Evolutionary conservation across 2,888 invertebrate species (phyloP), one percentile per base, ranked within the genome.

Genomic region (Nomada hirtipes): DNA sequence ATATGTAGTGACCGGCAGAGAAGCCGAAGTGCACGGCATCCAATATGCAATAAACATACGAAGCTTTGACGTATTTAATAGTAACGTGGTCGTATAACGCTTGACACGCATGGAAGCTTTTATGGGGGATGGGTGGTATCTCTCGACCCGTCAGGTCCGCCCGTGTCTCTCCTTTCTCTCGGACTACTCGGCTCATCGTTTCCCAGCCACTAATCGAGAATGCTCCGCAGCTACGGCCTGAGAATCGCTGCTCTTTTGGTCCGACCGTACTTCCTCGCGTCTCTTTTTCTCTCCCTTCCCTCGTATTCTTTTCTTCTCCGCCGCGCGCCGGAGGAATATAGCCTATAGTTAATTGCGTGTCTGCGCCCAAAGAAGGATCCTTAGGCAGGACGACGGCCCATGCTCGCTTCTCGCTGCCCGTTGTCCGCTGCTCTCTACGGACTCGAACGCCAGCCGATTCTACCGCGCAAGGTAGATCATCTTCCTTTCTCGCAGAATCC

Each of bases 41-140:
- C 93, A 93, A 93, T 93, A 92, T 92, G 93, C 93, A 92, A 93
- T 93, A 93, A 93, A 93, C 92, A 92, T 91, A 91, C 92, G 90
- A 87, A 86, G 88, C 88, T 92, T 92, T 92, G 93, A 92, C 93
- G 92, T 93, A 93, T 93, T 93, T 93, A 93, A 93, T 93, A 92
- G 93, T 92, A 93, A 93, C 93, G 90, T 91, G 92, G 90, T 92
- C 92, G 91, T 93, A 93, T 93, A 93, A 92, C 90, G 91, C 92
- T 92, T 93, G 93, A 93, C 93, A 92, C 92, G 93, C 91, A 91
- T 92, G 91, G 90, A 92, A 90, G 91, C 91, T 90, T 92, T 91
- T 92, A 92, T 89, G 90, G 90, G 84, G 90, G 88, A 91, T 86
- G 89, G 85, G 87, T 82, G 85, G 87, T 82, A 89, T 88, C 88